A percentile compares a stretch with the other conserved stretches of the same genome.
These are phyloP conservation scores for Ophioninae sp. DNA, from an alignment of 2,888 invertebrate genomes.

Conservation along the genomic window DNA sequence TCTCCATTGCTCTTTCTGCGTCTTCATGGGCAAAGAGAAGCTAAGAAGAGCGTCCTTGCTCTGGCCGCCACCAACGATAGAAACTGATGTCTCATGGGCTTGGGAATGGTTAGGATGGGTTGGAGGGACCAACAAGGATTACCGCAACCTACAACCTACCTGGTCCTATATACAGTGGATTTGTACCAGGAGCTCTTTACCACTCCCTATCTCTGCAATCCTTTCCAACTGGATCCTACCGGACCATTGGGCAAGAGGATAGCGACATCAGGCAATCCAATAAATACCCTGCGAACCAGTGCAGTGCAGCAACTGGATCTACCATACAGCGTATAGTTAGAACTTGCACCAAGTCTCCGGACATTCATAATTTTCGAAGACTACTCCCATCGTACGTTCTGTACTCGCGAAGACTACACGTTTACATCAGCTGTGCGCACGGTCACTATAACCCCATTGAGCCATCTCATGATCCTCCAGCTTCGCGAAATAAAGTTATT, in stretches of 20 bases:
- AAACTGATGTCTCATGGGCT: conserved; percentile 45
- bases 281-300: conserved; percentile 54
- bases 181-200: conserved; percentile 42
- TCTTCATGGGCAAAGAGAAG: conserved; percentile 28
- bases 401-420: conserved; percentile 30
- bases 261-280: conserved; percentile 52
- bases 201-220: conserved; percentile 10
- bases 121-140: conserved; percentile 44
- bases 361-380: conserved; percentile 54
- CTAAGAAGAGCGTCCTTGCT: conserved; percentile 57
- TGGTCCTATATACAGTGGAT: conserved; percentile 51
- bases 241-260: conserved; percentile 38
- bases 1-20: conserved; percentile 1
- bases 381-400: conserved; percentile 21
- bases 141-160: conserved; percentile 54
- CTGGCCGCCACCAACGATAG: conserved; percentile 50
- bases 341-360: not conserved
- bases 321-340: conserved; percentile 9
- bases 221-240: conserved; percentile 7
- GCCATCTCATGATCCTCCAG: not conserved
- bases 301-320: conserved; percentile 42
- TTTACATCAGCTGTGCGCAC: not conserved
- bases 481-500: conserved; percentile 71
- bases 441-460: not conserved
- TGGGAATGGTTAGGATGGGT: too few species aligned